These are phyloP conservation scores for Sminthurinus signatus DNA, from an alignment of 1,140 invertebrate species.

Conservation along the genomic window DNA sequence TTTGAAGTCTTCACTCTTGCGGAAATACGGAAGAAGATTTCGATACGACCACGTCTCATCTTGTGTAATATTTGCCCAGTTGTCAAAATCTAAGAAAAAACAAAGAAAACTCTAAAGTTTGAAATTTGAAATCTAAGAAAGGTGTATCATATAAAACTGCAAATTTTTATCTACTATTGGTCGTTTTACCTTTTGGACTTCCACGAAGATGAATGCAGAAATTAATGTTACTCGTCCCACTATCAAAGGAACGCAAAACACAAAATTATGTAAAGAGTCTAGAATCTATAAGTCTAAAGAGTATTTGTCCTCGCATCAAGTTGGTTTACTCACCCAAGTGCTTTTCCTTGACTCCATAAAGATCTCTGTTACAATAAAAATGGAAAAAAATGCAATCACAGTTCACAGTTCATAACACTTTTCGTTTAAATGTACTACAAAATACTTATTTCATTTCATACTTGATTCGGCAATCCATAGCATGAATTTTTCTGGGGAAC, in stretches of 20 bases:
- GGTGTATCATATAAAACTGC: too few relatives aligned
- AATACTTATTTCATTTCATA: not conserved
- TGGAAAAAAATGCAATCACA: not conserved
- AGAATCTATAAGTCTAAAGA: too few relatives aligned
- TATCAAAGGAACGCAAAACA: too few relatives aligned
- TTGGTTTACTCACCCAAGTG: too few relatives aligned
- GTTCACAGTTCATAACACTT: not conserved
- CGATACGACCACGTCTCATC: slow-evolving; percentile 53
- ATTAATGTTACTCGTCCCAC: slow-evolving; percentile 57
- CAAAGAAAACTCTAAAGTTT: too few relatives aligned
- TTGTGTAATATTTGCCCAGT: slow-evolving; percentile 51
- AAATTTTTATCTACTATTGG: too few relatives aligned
- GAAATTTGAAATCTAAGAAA: too few relatives aligned
- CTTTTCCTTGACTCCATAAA: slow-evolving; percentile 46
- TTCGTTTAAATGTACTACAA: not conserved
- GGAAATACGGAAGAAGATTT: slow-evolving; percentile 69
- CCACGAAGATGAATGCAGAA: slow-evolving; percentile 60
- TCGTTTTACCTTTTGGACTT: too few relatives aligned
- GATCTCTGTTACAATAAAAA: not conserved
- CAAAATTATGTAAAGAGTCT: too few relatives aligned
- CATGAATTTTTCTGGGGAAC: slow-evolving; percentile 5
- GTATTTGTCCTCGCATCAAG: too few relatives aligned
- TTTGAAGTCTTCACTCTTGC: slow-evolving; percentile 64
- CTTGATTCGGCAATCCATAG: not conserved
- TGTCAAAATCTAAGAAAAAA: slow-evolving; percentile 61